Percentiles rank a stretch among this genome's conserved stretches.
These are phyloP conservation scores for Callionymus lyra DNA, from an alignment of 2,113 vertebrate species.

Conservation along the genomic window DNA sequence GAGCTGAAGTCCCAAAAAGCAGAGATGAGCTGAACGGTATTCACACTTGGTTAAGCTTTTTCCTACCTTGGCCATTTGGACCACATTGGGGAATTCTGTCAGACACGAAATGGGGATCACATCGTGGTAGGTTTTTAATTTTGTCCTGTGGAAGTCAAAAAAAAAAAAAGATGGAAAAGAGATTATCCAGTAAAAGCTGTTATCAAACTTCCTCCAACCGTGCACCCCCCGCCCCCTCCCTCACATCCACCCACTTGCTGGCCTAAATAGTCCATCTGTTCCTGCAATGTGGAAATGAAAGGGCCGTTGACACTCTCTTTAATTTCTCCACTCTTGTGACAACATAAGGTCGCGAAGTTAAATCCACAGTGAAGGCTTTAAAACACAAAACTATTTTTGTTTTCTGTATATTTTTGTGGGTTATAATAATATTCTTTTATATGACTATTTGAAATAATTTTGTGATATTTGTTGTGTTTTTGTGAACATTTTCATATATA, in stretches of 20 bases:
- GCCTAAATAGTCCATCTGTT: slow-evolving; percentile 61
- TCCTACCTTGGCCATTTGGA: slow-evolving; percentile 95
- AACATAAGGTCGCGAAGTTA: slow-evolving; percentile 7
- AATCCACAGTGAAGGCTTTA: too few species aligned
- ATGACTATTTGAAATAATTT: too few species aligned
- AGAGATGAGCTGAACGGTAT: background rate
- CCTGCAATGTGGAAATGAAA: slow-evolving; percentile 29
- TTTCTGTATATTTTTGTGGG: too few species aligned
- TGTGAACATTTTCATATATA: too few species aligned
- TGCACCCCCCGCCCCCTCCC: slow-evolving; percentile 6
- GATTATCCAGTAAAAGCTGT: slow-evolving; percentile 21
- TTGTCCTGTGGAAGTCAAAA: slow-evolving; percentile 71
- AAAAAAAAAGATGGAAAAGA: slow-evolving; percentile 19
- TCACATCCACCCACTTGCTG: slow-evolving; percentile 33
- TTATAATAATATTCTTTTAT: too few species aligned
- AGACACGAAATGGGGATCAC: slow-evolving; percentile 97
- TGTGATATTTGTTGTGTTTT: too few species aligned
- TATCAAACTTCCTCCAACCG: slow-evolving; percentile 29
- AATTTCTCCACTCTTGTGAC: slow-evolving; percentile 37
- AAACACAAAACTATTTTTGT: too few species aligned
- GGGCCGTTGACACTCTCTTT: slow-evolving; percentile 43
- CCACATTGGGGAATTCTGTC: slow-evolving; percentile 90
- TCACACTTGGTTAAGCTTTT: background rate
- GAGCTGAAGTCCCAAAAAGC: slow-evolving; percentile 62
- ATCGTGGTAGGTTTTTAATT: slow-evolving; percentile 83